Percentiles rank a stretch among this genome's conserved stretches.
phyloP scores from a whole-genome alignment of 2,113 vertebrate species.

The Cygnus atratus region DNA sequence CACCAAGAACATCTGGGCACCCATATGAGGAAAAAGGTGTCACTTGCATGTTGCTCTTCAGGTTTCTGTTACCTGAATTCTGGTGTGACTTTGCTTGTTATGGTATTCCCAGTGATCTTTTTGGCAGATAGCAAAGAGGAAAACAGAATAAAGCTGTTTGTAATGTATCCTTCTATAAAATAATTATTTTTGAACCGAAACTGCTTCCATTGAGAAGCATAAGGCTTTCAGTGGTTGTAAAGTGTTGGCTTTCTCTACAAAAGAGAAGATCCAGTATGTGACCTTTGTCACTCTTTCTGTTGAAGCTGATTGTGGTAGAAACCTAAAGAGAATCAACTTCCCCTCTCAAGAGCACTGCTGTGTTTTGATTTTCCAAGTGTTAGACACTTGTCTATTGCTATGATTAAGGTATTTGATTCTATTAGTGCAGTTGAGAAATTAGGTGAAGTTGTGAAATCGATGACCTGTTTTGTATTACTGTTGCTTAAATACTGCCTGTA shows the following conservation, averaged over 20 bases:
- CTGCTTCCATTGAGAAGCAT: background rate
- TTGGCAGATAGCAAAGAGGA: background rate
- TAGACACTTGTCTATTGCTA: background rate
- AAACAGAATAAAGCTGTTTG: background rate
- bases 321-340: background rate
- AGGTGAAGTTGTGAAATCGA: constrained; percentile 37
- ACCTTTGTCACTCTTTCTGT: background rate
- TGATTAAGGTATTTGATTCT: background rate
- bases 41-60: background rate
- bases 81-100: background rate
- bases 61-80: background rate
- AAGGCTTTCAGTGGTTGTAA: background rate
- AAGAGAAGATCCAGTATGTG: background rate
- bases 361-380: background rate
- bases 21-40: background rate
- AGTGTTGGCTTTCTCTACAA: background rate
- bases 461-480: background rate
- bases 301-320: background rate
- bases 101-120: background rate
- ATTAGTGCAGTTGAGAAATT: constrained; percentile 36
- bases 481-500: constrained; percentile 28
- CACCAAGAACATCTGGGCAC: background rate
- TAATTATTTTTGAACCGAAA: background rate
- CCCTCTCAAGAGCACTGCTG: background rate
- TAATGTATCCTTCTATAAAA: background rate